Evolutionary conservation across 2,888 invertebrate genomes (phyloP), one percentile per base, ranked within the genome.

Genomic region (Apamea epomidion): DNA sequence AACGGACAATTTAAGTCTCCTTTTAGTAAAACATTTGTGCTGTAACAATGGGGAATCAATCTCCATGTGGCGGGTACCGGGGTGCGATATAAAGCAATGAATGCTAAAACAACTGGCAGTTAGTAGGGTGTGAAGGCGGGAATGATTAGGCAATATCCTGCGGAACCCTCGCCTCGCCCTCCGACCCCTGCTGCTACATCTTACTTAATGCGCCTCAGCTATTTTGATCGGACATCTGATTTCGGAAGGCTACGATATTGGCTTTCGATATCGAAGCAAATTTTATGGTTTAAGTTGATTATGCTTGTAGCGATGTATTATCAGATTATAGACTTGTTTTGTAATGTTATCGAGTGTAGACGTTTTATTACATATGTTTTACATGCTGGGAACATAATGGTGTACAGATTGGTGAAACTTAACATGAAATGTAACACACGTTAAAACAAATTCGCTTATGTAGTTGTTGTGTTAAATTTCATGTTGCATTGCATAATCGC

Each of bases 81-180:
- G 91, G 92, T 88, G 92, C 90, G 90, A 91, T 92, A 90, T 92
- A 93, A 94, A 94, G 93, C 95, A 94, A 96, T 97, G 96, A 96
- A 96, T 96, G 93, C 94, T 96, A 96, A 97, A 97, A 96, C 96
- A 97, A 96, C 96, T 94, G 94, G 94, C 95, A 93, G 95, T 95
- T 95, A 95, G 95, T 94, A 95, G 96, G 96, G 97, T 95, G 96
- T 93, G 96, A 96, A 95, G 92, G 95, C 94, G 93, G 94, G 95
- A 92, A 96, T 97, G 97, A 97, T 97, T 96, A 95, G 97, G 96
- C 97, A 96, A 97, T 97, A 96, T 96, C 95, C 95, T 94, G 93
- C 91, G 92, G 86, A 91, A 92, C 96, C 95, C 94, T 93, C 93
- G 92, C 87, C 92, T 91, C 92, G 90, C 93, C 94, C 94, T 92